phyloP scores from a whole-genome alignment of 2,888 invertebrate species.

The Dromius quadrimaculatus region DNA sequence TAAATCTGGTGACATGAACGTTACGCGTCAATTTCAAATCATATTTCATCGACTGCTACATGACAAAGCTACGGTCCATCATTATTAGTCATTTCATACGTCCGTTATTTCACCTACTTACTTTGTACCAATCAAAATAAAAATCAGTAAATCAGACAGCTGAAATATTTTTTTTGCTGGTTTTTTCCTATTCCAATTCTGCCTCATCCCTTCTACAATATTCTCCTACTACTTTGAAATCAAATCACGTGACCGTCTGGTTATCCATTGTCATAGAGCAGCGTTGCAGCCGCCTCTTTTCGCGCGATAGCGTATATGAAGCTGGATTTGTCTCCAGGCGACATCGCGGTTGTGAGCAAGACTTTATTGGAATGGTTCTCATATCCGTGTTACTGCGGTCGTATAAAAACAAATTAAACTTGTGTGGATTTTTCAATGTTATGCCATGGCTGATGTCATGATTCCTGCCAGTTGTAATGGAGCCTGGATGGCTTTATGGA shows the following conservation, averaged over 20 bases:
- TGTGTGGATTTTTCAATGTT: slow-evolving; percentile 34
- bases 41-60: slow-evolving; percentile 34
- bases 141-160: neutral
- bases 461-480: slow-evolving; percentile 3
- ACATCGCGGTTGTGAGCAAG: slow-evolving; percentile 10
- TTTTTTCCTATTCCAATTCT: no score
- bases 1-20: slow-evolving; percentile 36
- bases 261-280: slow-evolving; percentile 16
- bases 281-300: neutral
- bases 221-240: slow-evolving; percentile 4
- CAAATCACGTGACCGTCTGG: slow-evolving; percentile 32
- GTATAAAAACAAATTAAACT: slow-evolving; percentile 38
- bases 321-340: slow-evolving; percentile 25
- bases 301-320: slow-evolving; percentile 18
- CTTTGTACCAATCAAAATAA: slow-evolving; percentile 9
- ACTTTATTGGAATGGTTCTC: slow-evolving; percentile 41
- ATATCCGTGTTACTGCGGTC: slow-evolving; percentile 38
- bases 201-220: slow-evolving; percentile 11
- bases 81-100: slow-evolving; percentile 30
- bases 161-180: neutral
- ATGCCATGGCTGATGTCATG: slow-evolving; percentile 8
- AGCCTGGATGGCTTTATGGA: slow-evolving; percentile 2
- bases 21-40: slow-evolving; percentile 39
- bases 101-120: slow-evolving; percentile 32
- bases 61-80: slow-evolving; percentile 36